Evolutionary conservation across 2,113 vertebrate species (phyloP), one percentile per base, ranked within the genome.

Genomic region (Misgurnus mizolepis): DNA sequence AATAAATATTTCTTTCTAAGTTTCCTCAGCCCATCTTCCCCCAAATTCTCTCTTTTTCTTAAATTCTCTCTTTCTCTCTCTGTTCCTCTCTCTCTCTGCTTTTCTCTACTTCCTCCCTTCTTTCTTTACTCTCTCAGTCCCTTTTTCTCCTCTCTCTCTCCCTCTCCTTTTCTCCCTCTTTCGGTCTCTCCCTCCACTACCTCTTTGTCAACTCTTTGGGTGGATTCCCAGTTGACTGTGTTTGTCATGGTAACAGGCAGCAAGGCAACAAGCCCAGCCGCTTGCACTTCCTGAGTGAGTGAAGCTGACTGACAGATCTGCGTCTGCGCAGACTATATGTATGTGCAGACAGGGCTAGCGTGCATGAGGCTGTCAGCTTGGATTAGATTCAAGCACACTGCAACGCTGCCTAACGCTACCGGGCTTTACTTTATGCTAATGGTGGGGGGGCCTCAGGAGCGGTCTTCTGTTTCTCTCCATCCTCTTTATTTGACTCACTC

Each of bases 231-330:
- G 90, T 91, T 92, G 92, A 93, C 90, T 91, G 71, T 90, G 91
- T 93, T 93, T 91, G 92, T 93, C 92, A 92, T 93, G 90, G 91
- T 91, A 93, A 93, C 92, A 89, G 90, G 90, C 89, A 88, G 90
- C 87, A 79, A 92, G 88, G 90, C 89, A 88, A 89, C 90, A 89
- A 88, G 90, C 89, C 88, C 88, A 89, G 90, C 86, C 90, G 88
- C 90, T 90, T 86, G 86, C 86, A 90, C 90, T 92, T 93, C 90
- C 90, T 93, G 88, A 90, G 87, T 84, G 84, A 89, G 90, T 80
- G 83, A 73, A 64, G 78, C 81, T 86, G 84, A 83, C 78, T 86
- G 83, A 77, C 69, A 83, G 83, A 79, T 76, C 74, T 85, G 86
- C 66, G 83, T 47, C 65, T 87, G 86, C 83, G 84, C 78, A 5